Conservation (phyloP, 2,797 vertebrate species). For the Cryptoprocta ferox region DNA sequence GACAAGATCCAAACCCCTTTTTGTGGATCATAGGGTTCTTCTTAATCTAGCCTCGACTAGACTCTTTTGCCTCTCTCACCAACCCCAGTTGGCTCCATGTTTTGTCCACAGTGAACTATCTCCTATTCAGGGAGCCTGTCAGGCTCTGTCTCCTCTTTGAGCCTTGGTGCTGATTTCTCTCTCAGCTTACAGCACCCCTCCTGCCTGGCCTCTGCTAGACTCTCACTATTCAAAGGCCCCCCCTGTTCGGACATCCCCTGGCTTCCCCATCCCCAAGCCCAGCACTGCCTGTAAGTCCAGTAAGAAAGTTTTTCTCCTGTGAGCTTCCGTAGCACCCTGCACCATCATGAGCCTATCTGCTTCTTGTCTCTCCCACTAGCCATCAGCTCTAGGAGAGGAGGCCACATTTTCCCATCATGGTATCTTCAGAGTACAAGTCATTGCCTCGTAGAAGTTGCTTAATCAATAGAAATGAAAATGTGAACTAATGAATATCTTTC, state of each 20-base stretch:
- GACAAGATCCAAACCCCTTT: background rate
- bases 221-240: background rate
- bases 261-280: fast-evolving
- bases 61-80: background rate
- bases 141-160: background rate
- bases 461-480: background rate
- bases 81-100: fast-evolving
- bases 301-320: background rate
- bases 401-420: background rate
- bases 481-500: background rate
- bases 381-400: background rate
- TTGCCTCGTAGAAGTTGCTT: background rate
- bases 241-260: background rate
- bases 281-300: no score
- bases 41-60: background rate
- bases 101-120: background rate
- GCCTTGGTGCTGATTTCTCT: background rate
- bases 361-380: background rate
- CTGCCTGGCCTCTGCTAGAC: background rate
- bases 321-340: background rate
- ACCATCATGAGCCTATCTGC: background rate
- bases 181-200: background rate
- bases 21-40: background rate
- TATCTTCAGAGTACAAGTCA: background rate
- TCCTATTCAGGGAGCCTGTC: background rate